These are phyloP conservation scores for Promerops cafer DNA, from an alignment of 2,113 vertebrate genomes.

Conservation along the genomic window DNA sequence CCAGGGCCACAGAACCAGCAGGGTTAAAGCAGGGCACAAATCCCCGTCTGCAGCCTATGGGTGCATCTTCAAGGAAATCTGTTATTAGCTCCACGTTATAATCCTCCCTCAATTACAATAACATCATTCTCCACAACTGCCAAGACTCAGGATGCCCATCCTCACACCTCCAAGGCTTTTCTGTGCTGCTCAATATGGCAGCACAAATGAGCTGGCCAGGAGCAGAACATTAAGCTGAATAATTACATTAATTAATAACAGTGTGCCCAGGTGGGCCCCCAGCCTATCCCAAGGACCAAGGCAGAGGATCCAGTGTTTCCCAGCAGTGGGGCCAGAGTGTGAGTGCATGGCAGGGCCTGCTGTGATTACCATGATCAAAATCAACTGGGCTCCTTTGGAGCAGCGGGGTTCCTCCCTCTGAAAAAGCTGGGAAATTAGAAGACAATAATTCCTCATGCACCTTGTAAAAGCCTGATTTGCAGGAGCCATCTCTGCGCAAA, in stretches of 20 bases:
- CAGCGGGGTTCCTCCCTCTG: neutral
- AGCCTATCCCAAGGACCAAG: neutral
- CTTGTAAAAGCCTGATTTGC: neutral
- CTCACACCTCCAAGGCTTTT: neutral
- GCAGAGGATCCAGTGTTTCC: neutral
- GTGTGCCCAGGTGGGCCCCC: neutral
- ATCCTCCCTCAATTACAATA: neutral
- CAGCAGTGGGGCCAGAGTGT: neutral
- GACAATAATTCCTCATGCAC: neutral
- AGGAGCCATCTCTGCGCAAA: neutral
- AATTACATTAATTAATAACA: slow-evolving; percentile 19
- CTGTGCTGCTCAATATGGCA: neutral
- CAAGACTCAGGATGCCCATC: neutral
- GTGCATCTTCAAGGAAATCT: neutral
- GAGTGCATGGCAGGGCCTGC: neutral
- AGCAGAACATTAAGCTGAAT: neutral
- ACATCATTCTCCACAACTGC: neutral
- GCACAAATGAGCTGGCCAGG: neutral
- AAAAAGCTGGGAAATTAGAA: neutral
- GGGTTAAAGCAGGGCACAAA: neutral
- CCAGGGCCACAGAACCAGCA: neutral
- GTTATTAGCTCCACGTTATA: neutral
- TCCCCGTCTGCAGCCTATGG: neutral
- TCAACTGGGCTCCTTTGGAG: neutral
- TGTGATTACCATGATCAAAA: neutral